These are phyloP conservation scores for Euproctis similis DNA, from an alignment of 2,888 invertebrate genomes.

Conservation along the genomic window DNA sequence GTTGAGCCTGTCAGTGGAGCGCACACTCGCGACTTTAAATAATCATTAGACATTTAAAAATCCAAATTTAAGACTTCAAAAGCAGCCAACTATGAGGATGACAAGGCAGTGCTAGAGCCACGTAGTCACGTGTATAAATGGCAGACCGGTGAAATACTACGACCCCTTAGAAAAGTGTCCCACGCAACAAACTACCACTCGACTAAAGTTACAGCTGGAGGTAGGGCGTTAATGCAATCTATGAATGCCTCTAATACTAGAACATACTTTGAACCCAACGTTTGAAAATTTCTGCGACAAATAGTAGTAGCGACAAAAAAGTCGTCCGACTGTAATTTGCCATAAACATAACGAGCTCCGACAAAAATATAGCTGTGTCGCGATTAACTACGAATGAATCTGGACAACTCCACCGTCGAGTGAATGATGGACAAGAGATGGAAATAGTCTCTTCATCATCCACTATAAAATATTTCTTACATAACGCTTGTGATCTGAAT, in stretches of 20 bases:
- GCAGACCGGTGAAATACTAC: too few relatives aligned
- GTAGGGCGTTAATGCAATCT: too few relatives aligned
- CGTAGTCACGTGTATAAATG: too few relatives aligned
- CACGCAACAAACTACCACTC: too few relatives aligned
- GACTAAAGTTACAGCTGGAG: too few relatives aligned
- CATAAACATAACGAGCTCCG: slow-evolving; percentile 29
- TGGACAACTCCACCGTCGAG: slow-evolving; percentile 17
- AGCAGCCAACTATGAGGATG: too few relatives aligned
- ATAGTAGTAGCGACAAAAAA: slow-evolving; percentile 4
- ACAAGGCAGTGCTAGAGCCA: too few relatives aligned
- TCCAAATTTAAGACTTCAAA: too few relatives aligned
- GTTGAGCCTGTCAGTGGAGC: slow-evolving; percentile 60
- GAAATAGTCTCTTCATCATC: not conserved
- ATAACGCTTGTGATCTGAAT: not conserved
- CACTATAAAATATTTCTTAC: slow-evolving; percentile 1
- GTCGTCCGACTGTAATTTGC: slow-evolving; percentile 8
- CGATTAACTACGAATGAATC: slow-evolving; percentile 29
- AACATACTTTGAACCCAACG: too few relatives aligned
- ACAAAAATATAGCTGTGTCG: slow-evolving; percentile 44
- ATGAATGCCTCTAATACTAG: too few relatives aligned
- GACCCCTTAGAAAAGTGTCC: too few relatives aligned
- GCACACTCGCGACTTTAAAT: slow-evolving; percentile 25
- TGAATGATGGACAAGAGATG: slow-evolving; percentile 8
- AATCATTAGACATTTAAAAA: too few relatives aligned
- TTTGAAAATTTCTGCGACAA: slow-evolving; percentile 6